Percentiles rank a stretch among this genome's conserved stretches.
These are phyloP conservation scores for Coluber constrictor DNA, from an alignment of 2,797 vertebrate species.

Conservation along the genomic window DNA sequence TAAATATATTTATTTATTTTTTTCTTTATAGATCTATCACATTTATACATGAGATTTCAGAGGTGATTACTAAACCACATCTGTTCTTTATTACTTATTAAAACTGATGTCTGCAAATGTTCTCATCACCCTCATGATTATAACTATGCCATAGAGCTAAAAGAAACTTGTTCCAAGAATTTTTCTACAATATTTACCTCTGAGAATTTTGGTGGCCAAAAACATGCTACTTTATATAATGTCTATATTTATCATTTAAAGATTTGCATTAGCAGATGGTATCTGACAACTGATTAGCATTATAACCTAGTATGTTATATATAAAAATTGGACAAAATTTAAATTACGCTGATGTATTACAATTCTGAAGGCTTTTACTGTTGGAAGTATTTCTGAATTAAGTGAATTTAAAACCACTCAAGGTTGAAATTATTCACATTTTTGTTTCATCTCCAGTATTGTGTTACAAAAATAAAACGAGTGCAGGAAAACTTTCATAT, in stretches of 20 bases:
- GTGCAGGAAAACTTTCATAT: background rate
- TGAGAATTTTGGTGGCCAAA: background rate
- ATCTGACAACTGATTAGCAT: background rate
- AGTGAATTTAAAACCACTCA: background rate
- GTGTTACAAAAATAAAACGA: background rate
- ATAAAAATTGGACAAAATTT: background rate
- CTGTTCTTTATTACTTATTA: constrained; percentile 55
- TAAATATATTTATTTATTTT: constrained; percentile 49
- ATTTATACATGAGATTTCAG: constrained; percentile 37
- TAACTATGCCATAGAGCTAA: background rate
- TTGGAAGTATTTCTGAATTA: background rate
- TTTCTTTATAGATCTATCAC: constrained; percentile 36
- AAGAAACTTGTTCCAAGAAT: background rate
- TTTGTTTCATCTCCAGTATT: background rate
- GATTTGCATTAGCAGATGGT: background rate
- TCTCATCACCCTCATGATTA: background rate
- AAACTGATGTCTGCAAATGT: background rate
- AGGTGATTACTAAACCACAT: constrained; percentile 36
- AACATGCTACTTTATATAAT: background rate
- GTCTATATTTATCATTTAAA: background rate
- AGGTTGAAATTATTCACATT: background rate
- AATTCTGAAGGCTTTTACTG: background rate
- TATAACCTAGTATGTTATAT: background rate
- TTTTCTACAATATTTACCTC: background rate
- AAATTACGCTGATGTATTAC: background rate